Conservation (phyloP, 2,797 vertebrate genomes). For the Thaleichthys pacificus region DNA sequence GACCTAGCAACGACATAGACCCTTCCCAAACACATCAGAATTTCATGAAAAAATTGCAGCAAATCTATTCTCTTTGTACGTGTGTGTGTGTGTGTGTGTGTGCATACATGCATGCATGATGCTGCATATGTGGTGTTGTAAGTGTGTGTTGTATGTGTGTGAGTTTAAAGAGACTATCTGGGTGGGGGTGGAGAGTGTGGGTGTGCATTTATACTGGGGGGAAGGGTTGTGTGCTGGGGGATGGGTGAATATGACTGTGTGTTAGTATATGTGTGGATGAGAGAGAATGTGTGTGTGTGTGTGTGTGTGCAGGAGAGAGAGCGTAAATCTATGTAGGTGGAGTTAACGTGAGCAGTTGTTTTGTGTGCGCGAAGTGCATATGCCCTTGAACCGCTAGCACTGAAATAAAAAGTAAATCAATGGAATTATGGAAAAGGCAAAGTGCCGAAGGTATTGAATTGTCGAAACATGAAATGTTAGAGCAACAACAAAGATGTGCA, state of each 20-base stretch:
- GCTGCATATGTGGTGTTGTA: not conserved
- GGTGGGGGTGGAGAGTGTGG: conserved; percentile 1
- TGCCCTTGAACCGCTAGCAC: not conserved
- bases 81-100: conserved; percentile 10
- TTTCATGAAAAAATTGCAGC: conserved; percentile 51
- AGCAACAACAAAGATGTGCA: not conserved
- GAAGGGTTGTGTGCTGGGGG: conserved; percentile 7
- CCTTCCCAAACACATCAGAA: conserved; percentile 61
- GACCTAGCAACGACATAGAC: conserved; percentile 59
- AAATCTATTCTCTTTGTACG: conserved; percentile 19
- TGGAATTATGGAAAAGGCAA: not conserved
- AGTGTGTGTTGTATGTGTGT: conserved; percentile 8
- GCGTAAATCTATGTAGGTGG: conserved; percentile 11
- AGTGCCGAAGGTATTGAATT: not conserved
- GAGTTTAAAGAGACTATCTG: not conserved
- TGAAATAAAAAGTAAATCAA: not conserved
- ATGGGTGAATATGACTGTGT: conserved; percentile 5
- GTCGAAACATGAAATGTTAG: not conserved
- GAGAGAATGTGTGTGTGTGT: not conserved
- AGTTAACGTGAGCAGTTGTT: conserved; percentile 9
- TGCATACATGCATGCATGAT: conserved; percentile 3
- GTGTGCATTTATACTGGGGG: conserved; percentile 5
- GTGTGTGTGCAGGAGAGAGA: not conserved
- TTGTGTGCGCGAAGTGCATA: not conserved
- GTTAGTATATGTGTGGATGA: not conserved